Evolutionary conservation across 2,888 invertebrate genomes (phyloP).

Genomic region (Apamea monoglypha): DNA sequence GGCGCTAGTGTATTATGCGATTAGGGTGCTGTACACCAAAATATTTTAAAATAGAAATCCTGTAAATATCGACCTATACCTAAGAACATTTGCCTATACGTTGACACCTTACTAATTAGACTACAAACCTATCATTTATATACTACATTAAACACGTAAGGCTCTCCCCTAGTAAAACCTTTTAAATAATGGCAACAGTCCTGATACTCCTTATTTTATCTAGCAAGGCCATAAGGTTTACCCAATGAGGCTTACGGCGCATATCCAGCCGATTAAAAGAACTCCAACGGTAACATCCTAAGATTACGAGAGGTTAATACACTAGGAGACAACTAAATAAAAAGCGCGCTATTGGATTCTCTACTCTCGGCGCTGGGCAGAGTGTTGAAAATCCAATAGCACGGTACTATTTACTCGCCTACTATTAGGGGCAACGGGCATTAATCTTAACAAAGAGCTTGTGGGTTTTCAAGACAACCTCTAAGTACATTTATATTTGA

Average conservation of each 20-base stretch:
- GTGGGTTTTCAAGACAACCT: conserved; percentile 49
- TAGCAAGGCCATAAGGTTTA: conserved; percentile 44
- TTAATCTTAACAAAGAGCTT: conserved; percentile 56
- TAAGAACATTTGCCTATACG: not conserved
- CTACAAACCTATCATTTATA: conserved; percentile 12
- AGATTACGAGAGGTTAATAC: conserved; percentile 53
- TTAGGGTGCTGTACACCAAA: too few relatives aligned
- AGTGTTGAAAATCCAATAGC: not conserved
- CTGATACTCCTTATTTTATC: conserved; percentile 54
- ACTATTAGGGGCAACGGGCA: not conserved
- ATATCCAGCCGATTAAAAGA: conserved; percentile 52
- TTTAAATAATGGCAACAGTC: conserved; percentile 23
- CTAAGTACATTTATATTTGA: conserved; percentile 51
- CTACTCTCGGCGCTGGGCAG: not conserved
- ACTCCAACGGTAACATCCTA: conserved; percentile 44
- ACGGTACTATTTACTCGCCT: not conserved
- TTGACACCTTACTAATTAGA: conserved; percentile 8
- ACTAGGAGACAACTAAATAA: not conserved
- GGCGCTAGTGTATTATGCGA: too few relatives aligned
- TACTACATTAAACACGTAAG: conserved; percentile 27
- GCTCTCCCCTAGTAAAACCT: not conserved
- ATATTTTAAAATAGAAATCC: not conserved
- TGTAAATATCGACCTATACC: not conserved
- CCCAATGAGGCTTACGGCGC: conserved; percentile 46
- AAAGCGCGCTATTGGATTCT: not conserved